Conservation (phyloP, 2,797 vertebrate genomes). For the Esox lucius region DNA sequence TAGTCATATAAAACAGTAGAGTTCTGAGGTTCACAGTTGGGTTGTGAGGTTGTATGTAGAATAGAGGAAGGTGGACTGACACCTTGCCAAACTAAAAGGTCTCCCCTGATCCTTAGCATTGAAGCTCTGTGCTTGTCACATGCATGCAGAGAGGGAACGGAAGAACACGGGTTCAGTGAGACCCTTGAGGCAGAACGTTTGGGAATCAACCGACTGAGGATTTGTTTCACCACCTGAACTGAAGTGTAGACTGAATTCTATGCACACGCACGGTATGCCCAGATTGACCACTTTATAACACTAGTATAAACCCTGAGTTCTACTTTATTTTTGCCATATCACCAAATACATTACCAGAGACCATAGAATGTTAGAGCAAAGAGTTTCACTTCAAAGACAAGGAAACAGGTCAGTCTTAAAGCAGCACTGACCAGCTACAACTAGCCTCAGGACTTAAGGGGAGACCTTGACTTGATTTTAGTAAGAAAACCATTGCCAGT, state of each 20-base stretch:
- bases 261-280: conserved; percentile 62
- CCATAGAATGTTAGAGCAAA: conserved; percentile 55
- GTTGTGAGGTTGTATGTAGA: conserved; percentile 85
- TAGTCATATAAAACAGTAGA: conserved; percentile 91
- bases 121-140: conserved; percentile 56
- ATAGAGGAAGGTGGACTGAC: conserved; percentile 58
- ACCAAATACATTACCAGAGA: conserved; percentile 68
- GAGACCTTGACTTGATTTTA: conserved; percentile 46
- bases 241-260: conserved; percentile 75
- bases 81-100: conserved; percentile 54
- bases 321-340: conserved; percentile 60
- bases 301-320: conserved; percentile 78
- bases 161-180: conserved; percentile 65
- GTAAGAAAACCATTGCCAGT: conserved; percentile 59
- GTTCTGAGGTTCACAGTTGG: conserved; percentile 99
- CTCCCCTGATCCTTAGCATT: conserved; percentile 60
- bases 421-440: conserved; percentile 16
- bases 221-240: conserved; percentile 76
- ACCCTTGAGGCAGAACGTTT: conserved; percentile 76
- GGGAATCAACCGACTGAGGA: conserved; percentile 73
- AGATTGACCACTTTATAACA: conserved; percentile 71
- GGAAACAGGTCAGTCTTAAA: conserved; percentile 29
- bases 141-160: conserved; percentile 38
- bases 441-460: conserved; percentile 47
- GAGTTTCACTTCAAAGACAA: conserved; percentile 38